phyloP scores from a whole-genome alignment of 2,113 vertebrate species.

The Quiscalus mexicanus region DNA sequence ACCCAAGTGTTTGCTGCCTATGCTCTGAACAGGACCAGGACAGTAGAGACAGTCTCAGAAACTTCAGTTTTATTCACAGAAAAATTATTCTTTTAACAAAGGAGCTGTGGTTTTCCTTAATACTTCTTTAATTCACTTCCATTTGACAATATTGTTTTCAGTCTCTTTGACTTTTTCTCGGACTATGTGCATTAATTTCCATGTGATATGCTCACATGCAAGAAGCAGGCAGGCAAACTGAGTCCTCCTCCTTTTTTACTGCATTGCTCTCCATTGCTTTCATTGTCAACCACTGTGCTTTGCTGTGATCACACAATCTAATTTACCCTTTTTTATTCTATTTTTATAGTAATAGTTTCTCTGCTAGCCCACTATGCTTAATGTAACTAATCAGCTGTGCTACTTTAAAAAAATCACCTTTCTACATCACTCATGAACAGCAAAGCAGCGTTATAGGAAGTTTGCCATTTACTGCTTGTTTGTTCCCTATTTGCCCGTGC shows the following conservation, averaged over 20 bases:
- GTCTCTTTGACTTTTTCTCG: neutral
- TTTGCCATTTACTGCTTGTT: neutral
- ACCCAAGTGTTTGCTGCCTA: neutral
- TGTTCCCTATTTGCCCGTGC: neutral
- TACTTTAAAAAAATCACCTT: neutral
- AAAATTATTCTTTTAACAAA: neutral
- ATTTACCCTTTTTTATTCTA: constrained; percentile 1
- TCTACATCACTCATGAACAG: neutral
- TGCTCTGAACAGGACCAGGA: neutral
- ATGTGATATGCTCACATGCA: neutral
- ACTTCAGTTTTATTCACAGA: neutral
- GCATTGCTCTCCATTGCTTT: neutral
- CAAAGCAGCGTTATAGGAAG: neutral
- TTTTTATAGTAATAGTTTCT: constrained; percentile 15
- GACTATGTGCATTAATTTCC: neutral
- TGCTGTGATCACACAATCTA: neutral
- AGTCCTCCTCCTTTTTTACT: neutral
- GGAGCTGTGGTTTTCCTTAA: neutral
- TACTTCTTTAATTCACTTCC: neutral
- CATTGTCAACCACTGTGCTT: neutral
- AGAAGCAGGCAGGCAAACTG: neutral
- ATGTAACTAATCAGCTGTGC: neutral
- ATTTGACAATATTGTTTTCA: neutral
- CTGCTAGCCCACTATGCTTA: neutral
- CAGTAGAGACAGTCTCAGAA: neutral